A percentile compares a stretch with the other conserved stretches of the same genome.
These are phyloP conservation scores for Callionymus lyra DNA, from an alignment of 2,113 vertebrate genomes.

Conservation along the genomic window DNA sequence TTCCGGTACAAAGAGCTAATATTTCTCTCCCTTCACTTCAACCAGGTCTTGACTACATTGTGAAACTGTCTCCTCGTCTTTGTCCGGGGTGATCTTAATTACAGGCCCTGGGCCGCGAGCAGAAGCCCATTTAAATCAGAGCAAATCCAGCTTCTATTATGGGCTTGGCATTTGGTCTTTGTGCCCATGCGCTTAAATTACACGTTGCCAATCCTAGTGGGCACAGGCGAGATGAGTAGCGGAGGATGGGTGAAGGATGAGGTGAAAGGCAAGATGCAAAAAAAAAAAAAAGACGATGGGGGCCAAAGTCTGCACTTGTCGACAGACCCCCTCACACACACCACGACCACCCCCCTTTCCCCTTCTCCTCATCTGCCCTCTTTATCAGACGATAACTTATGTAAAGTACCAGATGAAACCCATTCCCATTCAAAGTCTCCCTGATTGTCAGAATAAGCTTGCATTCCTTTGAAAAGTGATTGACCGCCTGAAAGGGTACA, in stretches of 20 bases:
- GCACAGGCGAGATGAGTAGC: conserved; percentile 58
- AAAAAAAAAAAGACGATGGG: conserved; percentile 20
- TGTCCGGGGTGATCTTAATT: conserved; percentile 72
- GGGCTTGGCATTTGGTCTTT: conserved; percentile 74
- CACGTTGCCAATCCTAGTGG: conserved; percentile 72
- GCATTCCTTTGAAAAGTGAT: conserved; percentile 70
- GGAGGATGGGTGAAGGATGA: conserved; percentile 56
- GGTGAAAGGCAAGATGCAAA: conserved; percentile 45
- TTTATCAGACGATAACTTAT: conserved; percentile 66
- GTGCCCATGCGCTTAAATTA: conserved; percentile 75
- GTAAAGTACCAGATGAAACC: conserved; percentile 66
- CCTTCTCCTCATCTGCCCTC: conserved; percentile 32
- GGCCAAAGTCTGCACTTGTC: conserved; percentile 37
- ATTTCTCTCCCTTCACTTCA: conserved; percentile 46
- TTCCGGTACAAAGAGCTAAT: conserved; percentile 32
- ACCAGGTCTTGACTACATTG: conserved; percentile 60
- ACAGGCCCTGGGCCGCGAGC: conserved; percentile 62
- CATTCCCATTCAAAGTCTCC: conserved; percentile 61
- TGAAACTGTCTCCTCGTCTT: conserved; percentile 62
- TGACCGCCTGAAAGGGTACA: conserved; percentile 66
- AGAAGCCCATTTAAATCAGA: conserved; percentile 67
- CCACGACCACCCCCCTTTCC: conserved; percentile 27
- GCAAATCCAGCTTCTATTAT: conserved; percentile 67
- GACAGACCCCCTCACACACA: conserved; percentile 27
- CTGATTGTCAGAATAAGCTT: conserved; percentile 74